phyloP scores from a whole-genome alignment of 2,888 invertebrate species.

The Archips crataeganus region DNA sequence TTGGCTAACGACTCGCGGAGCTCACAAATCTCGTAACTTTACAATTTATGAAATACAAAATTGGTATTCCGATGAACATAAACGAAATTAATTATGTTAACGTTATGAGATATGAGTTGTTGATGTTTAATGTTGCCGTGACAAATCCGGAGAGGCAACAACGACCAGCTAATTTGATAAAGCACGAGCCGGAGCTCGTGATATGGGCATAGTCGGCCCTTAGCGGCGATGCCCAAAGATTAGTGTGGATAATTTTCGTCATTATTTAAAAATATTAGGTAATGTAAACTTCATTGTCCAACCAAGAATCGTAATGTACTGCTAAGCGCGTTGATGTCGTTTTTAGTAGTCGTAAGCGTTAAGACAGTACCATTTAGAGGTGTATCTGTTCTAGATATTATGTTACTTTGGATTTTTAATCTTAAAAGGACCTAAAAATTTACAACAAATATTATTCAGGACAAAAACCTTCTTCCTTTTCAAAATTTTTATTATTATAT shows the following conservation, averaged over 20 bases:
- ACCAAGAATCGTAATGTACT: background rate
- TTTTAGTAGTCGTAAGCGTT: background rate
- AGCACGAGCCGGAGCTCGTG: constrained; percentile 46
- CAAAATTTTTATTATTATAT: no score
- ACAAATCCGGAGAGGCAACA: constrained; percentile 47
- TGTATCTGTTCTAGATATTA: background rate
- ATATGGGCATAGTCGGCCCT: constrained; percentile 45
- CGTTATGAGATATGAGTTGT: constrained; percentile 47
- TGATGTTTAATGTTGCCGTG: constrained; percentile 43
- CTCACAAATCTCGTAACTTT: constrained; percentile 26
- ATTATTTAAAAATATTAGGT: background rate
- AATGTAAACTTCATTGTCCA: no score
- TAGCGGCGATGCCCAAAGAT: constrained; percentile 35
- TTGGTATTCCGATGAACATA: constrained; percentile 24
- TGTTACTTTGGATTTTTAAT: no score
- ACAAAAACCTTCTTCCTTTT: no score
- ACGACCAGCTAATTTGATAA: constrained; percentile 55
- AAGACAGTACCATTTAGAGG: no score
- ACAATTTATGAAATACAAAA: constrained; percentile 27
- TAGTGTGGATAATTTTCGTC: constrained; percentile 41
- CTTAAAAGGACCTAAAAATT: no score
- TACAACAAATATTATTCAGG: no score
- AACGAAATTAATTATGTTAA: constrained; percentile 48
- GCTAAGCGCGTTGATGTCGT: constrained; percentile 6
- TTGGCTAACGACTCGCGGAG: constrained; percentile 10